A percentile compares a stretch with the other conserved stretches of the same genome.
Conservation (phyloP, 2,113 vertebrate species). For the Raja brachyura region DNA sequence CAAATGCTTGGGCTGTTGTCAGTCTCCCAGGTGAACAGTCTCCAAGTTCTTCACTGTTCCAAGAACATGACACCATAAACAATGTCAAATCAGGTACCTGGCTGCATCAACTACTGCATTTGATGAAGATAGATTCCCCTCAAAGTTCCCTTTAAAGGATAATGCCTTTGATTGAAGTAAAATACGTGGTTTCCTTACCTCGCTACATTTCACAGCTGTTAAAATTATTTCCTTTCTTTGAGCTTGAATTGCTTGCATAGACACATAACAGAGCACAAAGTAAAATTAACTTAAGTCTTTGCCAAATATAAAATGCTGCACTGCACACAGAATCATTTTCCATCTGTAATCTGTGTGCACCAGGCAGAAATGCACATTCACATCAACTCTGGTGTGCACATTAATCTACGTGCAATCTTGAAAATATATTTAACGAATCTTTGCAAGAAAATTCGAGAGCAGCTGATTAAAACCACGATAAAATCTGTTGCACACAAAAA, state of each 20-base stretch:
- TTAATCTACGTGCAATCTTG: neutral
- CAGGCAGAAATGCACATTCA: neutral
- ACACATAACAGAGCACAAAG: neutral
- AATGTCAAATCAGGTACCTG: neutral
- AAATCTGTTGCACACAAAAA: too few species aligned
- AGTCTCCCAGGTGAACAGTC: neutral
- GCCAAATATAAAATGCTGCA: neutral
- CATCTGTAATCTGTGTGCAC: neutral
- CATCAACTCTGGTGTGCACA: neutral
- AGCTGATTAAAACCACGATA: neutral
- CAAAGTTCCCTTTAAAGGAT: neutral
- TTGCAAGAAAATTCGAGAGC: neutral
- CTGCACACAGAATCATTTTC: neutral
- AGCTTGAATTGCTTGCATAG: neutral
- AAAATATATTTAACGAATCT: neutral
- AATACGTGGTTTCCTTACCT: neutral
- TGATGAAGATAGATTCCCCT: neutral
- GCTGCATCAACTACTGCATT: neutral
- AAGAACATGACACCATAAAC: neutral
- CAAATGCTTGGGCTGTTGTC: too few species aligned
- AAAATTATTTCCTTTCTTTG: neutral
- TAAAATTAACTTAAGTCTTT: neutral
- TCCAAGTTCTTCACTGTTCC: neutral
- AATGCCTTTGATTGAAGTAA: neutral
- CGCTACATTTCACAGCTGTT: slow-evolving; percentile 4